Evolutionary conservation across 2,113 vertebrate genomes (phyloP).

Genomic region (Ammodytes dubius): DNA sequence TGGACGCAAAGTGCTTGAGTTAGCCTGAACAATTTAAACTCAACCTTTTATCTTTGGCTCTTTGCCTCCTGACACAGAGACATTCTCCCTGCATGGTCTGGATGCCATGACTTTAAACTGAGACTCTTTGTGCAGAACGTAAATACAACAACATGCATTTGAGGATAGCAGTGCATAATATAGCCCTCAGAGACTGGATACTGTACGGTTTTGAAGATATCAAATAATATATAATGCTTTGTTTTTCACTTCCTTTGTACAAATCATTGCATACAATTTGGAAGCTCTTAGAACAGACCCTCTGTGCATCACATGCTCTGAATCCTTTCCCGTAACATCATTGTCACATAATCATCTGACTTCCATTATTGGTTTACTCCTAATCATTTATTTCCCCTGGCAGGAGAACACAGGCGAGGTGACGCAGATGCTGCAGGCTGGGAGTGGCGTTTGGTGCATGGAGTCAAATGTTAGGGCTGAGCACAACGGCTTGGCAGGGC

Average conservation of each 20-base stretch:
- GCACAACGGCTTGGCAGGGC: slow-evolving; percentile 15
- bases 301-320: slow-evolving; percentile 59
- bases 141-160: background rate
- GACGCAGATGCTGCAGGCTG: slow-evolving; percentile 48
- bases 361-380: slow-evolving; percentile 68
- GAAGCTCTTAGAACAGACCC: background rate
- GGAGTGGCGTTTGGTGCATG: slow-evolving; percentile 21
- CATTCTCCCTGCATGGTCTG: background rate
- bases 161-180: background rate
- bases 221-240: background rate
- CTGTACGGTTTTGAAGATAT: background rate
- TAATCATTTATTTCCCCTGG: slow-evolving; percentile 68
- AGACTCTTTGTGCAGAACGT: background rate
- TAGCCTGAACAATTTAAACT: slow-evolving; percentile 9
- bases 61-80: background rate
- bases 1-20: slow-evolving; percentile 32
- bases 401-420: slow-evolving; percentile 61
- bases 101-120: background rate
- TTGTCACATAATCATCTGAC: slow-evolving; percentile 72
- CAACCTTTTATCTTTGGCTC: background rate
- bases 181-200: background rate
- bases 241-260: background rate
- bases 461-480: background rate
- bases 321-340: slow-evolving; percentile 58
- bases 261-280: background rate